Evolutionary conservation across 2,113 vertebrate genomes (phyloP).

Genomic region (Cyanocitta stelleri): DNA sequence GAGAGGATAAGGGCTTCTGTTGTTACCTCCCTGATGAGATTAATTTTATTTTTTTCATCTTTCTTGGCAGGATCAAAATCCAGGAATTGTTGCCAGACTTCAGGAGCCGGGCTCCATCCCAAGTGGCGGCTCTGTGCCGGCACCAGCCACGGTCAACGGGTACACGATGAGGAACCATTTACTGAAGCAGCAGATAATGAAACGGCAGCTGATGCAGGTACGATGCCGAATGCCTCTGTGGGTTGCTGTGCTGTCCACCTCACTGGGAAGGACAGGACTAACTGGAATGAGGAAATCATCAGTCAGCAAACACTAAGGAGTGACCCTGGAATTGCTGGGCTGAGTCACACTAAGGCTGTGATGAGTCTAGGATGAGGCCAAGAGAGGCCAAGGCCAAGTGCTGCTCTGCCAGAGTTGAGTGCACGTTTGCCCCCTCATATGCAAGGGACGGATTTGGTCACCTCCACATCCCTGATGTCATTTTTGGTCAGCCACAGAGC

Average conservation of each 20-base stretch:
- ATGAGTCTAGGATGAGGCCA: background rate
- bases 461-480: background rate
- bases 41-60: conserved; percentile 39
- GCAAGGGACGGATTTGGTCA: conserved; percentile 8
- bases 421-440: background rate
- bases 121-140: conserved; percentile 21
- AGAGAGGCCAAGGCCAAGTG: background rate
- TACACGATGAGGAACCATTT: conserved; percentile 72
- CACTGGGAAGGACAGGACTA: background rate
- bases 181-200: conserved; percentile 75
- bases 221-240: background rate
- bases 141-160: conserved; percentile 54
- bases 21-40: conserved; percentile 18
- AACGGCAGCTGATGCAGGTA: conserved; percentile 65
- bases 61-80: conserved; percentile 69
- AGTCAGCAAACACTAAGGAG: background rate
- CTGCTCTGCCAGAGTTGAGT: background rate
- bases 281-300: background rate
- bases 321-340: background rate
- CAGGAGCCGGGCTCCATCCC: conserved; percentile 69
- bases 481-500: background rate
- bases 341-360: conserved; percentile 16
- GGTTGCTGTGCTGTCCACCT: background rate
- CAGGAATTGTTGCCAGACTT: conserved; percentile 72
- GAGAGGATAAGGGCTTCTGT: background rate